Evolutionary conservation across 2,888 invertebrate species (phyloP), one percentile per base, ranked within the genome.

Genomic region (Tinea semifulvella): DNA sequence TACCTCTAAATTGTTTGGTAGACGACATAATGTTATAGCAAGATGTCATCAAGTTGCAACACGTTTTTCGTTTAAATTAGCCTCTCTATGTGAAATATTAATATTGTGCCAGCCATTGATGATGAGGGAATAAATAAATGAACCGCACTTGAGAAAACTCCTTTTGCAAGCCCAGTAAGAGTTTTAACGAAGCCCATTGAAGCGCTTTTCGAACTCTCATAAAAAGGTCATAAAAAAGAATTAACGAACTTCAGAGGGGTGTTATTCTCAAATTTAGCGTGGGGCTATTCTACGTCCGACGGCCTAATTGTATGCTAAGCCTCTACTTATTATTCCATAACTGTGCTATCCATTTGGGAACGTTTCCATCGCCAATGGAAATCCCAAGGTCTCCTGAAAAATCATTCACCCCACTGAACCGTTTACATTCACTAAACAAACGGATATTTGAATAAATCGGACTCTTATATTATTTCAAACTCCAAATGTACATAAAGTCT

Each of bases 111-210:
- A 36, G 18, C 18, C 17, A 13, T 40, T 40, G 40, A 40, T 40
- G 10, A 38, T 38, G 17, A 40, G 20, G 60, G 62, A 63, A 66
- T 67, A 68, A 68, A 68, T 64, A 66, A 69, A 69, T 61, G 63
- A 62, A 61, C 62, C 60, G 54, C 57, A 58, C 63, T 63, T 64
- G 65, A n/a, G 56, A 60, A 56, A 60, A 63, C 61, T 67, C 60
- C 61, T 63, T 65, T 64, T 58, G 60, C 8, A 18, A 57, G 57
- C 58, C 57, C 31, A 17, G 61, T 61, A 61, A 63, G 69, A 70
- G 61, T 73, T 72, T 71, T 73, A 72, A 75, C 68, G 71, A 71
- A 65, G 53, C 60, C 58, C 61, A 65, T 68, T 68, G 62, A 66
- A 69, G 61, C 65, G 60, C 63, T 68, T 70, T 63, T 56, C 64